Conservation (phyloP, 2,797 vertebrate genomes). For the Aulostomus chinensis region DNA sequence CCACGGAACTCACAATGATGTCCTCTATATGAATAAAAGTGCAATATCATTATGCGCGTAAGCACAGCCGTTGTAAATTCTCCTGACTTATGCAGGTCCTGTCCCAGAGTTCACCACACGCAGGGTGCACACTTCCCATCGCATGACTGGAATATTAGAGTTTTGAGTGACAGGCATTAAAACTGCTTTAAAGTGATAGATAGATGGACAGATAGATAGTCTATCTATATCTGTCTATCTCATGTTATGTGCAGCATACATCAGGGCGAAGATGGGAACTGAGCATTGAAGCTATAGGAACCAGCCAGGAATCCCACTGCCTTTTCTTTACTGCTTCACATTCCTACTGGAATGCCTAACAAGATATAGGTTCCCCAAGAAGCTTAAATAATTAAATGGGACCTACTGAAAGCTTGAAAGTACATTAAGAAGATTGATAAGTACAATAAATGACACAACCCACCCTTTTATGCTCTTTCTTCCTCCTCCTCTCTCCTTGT, state of each 20-base stretch:
- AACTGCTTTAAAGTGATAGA: too few relatives aligned
- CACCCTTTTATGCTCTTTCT: neutral
- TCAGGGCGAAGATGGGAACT: neutral
- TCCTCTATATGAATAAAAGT: too few relatives aligned
- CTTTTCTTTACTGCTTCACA: neutral
- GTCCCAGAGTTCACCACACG: too few relatives aligned
- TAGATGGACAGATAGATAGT: too few relatives aligned
- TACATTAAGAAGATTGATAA: constrained; percentile 1
- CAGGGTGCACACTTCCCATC: neutral
- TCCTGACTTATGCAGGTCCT: too few relatives aligned
- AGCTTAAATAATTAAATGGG: constrained; percentile 2
- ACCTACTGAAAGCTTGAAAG: constrained; percentile 4
- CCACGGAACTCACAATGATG: too few relatives aligned
- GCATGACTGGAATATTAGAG: neutral
- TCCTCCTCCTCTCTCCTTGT: constrained; percentile 15
- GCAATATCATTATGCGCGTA: too few relatives aligned
- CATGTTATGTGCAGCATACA: too few relatives aligned
- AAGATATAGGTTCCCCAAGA: neutral
- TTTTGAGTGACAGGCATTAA: neutral
- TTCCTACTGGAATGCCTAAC: neutral
- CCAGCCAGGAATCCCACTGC: neutral
- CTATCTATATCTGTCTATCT: too few relatives aligned
- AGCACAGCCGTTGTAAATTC: too few relatives aligned
- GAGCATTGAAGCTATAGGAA: neutral
- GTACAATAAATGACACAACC: neutral